These are phyloP conservation scores for Penaeus chinensis DNA, from an alignment of 1,140 invertebrate genomes.

Conservation along the genomic window DNA sequence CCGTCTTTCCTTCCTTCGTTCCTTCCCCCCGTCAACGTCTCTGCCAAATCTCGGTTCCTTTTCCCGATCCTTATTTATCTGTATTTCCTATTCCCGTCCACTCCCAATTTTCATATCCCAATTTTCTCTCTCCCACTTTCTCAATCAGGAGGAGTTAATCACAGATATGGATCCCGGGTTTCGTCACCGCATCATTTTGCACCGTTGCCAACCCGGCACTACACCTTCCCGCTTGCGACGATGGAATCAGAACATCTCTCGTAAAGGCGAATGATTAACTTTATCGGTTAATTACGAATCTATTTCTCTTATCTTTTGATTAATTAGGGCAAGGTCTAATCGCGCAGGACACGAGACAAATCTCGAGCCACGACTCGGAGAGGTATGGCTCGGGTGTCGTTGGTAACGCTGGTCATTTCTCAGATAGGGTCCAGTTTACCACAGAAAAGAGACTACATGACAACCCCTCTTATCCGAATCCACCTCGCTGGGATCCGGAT, in stretches of 20 bases:
- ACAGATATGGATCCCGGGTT: slow-evolving; percentile 50
- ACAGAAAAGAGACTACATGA: slow-evolving; percentile 58
- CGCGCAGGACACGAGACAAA: too few relatives aligned
- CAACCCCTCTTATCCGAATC: slow-evolving; percentile 39
- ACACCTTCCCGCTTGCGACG: too few relatives aligned
- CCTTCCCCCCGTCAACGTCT: background rate
- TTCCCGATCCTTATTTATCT: background rate
- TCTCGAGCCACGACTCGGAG: background rate
- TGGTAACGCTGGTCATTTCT: slow-evolving; percentile 59
- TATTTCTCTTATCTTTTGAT: too few relatives aligned
- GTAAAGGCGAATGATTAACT: too few relatives aligned
- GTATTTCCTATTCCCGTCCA: slow-evolving; percentile 39
- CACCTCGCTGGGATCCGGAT: background rate
- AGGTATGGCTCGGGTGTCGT: background rate
- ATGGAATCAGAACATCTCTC: too few relatives aligned
- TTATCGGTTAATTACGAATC: too few relatives aligned
- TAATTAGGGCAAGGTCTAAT: too few relatives aligned
- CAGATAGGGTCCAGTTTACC: slow-evolving; percentile 61
- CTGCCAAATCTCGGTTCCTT: background rate
- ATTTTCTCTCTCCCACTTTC: slow-evolving; percentile 53
- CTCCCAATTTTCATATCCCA: slow-evolving; percentile 57
- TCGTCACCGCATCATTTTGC: slow-evolving; percentile 38
- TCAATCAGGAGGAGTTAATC: slow-evolving; percentile 59
- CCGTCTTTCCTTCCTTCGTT: background rate
- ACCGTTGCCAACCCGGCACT: slow-evolving; percentile 24